These are phyloP conservation scores for Eufriesea mexicana DNA, from an alignment of 1,140 invertebrate genomes.

Conservation along the genomic window DNA sequence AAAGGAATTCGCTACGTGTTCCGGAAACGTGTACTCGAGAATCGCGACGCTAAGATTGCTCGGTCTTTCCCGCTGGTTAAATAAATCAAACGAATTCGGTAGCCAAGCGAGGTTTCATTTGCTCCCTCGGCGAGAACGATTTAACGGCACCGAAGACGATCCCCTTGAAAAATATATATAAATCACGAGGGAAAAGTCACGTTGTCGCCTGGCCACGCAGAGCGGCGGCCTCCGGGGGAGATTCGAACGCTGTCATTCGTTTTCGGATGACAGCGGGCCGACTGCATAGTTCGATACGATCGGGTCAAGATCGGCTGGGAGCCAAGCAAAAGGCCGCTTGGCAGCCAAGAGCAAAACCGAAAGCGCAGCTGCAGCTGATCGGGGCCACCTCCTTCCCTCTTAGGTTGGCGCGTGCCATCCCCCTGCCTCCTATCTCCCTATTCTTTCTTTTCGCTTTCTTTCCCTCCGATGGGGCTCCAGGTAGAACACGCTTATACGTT, in stretches of 20 bases:
- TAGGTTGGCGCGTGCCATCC: conserved; percentile 78
- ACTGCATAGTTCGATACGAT: conserved; percentile 69
- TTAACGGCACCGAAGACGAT: conserved; percentile 1
- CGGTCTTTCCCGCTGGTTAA: too few relatives aligned
- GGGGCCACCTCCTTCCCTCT: conserved; percentile 56
- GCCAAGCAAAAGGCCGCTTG: conserved; percentile 65
- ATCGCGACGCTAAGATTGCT: too few relatives aligned
- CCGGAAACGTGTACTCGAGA: too few relatives aligned
- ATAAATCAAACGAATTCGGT: background rate
- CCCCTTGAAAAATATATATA: conserved; percentile 32
- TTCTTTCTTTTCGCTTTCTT: conserved; percentile 57
- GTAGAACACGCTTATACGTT: conserved; percentile 69
- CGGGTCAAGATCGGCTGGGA: conserved; percentile 72
- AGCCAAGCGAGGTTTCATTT: background rate
- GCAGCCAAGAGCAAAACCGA: conserved; percentile 69
- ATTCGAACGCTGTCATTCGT: conserved; percentile 63
- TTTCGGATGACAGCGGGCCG: conserved; percentile 69
- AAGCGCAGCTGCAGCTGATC: conserved; percentile 67
- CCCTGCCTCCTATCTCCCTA: conserved; percentile 54
- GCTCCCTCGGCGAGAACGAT: background rate
- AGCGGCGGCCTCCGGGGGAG: conserved; percentile 45
- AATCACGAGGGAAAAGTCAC: conserved; percentile 60
- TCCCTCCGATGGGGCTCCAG: conserved; percentile 54
- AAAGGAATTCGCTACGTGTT: too few relatives aligned
- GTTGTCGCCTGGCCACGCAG: conserved; percentile 54